A percentile compares a stretch with the other conserved stretches of the same genome.
Evolutionary conservation across 2,113 vertebrate species (phyloP).

Genomic region (Oncorhynchus keta): DNA sequence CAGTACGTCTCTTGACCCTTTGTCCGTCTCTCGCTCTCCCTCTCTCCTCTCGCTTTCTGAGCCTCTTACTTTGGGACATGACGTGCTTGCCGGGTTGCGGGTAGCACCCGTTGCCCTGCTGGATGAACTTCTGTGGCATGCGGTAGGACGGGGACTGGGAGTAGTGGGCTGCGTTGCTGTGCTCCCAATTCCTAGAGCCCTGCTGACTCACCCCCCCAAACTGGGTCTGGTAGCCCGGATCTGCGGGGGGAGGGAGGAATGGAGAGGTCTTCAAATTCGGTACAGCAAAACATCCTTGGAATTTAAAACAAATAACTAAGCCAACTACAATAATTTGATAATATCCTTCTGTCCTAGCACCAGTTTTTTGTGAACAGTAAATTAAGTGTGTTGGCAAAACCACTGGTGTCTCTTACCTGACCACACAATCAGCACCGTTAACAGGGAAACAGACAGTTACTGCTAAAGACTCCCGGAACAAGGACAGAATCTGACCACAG

Average conservation of each 20-base stretch:
- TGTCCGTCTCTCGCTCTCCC: no score
- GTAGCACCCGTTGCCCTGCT: slow-evolving; percentile 87
- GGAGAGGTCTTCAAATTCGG: not conserved
- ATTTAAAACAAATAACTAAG: no score
- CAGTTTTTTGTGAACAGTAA: not conserved
- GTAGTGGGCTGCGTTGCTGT: slow-evolving; percentile 81
- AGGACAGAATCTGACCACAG: not conserved
- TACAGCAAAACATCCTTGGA: no score
- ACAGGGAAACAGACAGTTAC: not conserved
- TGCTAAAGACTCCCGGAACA: not conserved
- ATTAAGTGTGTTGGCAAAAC: slow-evolving; percentile 5
- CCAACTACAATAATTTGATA: no score
- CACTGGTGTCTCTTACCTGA: slow-evolving; percentile 39
- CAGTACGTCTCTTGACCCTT: no score
- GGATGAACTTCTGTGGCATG: slow-evolving; percentile 92
- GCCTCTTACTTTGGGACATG: slow-evolving; percentile 83
- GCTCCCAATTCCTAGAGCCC: slow-evolving; percentile 87
- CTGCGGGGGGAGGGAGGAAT: slow-evolving; percentile 60
- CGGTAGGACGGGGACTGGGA: slow-evolving; percentile 86
- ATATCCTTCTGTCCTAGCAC: not conserved
- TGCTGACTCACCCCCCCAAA: slow-evolving; percentile 83
- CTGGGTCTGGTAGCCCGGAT: slow-evolving; percentile 85
- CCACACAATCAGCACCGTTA: not conserved
- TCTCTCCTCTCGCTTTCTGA: no score
- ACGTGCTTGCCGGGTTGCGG: slow-evolving; percentile 85